Conservation (phyloP, 2,113 vertebrate genomes). For the Callocephalon fimbriatum region DNA sequence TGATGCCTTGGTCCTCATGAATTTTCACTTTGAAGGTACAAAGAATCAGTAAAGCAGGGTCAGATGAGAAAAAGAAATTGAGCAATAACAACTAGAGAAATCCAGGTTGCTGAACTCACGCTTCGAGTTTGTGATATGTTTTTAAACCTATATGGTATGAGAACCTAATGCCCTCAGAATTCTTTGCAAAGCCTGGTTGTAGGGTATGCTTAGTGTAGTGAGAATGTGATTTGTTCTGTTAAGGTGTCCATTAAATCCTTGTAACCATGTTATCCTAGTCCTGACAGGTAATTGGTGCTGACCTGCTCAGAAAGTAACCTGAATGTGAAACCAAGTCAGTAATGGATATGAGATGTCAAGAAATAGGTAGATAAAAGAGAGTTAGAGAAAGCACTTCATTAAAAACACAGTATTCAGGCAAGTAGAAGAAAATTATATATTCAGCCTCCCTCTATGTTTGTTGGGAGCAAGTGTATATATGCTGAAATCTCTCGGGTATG, state of each 20-base stretch:
- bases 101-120: neutral
- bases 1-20: neutral
- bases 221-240: neutral
- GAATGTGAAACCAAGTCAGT: neutral
- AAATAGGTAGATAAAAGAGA: conserved; percentile 16
- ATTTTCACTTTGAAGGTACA: neutral
- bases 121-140: neutral
- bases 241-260: neutral
- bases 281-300: neutral
- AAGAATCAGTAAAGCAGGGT: neutral
- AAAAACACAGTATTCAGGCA: conserved; percentile 35
- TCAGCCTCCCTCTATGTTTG: conserved; percentile 28
- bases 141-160: neutral
- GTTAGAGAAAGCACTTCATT: conserved; percentile 31
- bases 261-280: neutral
- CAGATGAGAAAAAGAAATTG: neutral
- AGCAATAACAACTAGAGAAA: neutral
- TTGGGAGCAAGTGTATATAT: neutral
- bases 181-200: neutral
- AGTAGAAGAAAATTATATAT: conserved; percentile 54
- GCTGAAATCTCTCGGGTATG: conserved; percentile 30
- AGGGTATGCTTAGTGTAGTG: neutral
- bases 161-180: neutral
- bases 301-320: neutral
- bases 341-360: neutral